Evolutionary conservation across 2,113 vertebrate genomes (phyloP).

Genomic region (Epinephelus cyanopodus): DNA sequence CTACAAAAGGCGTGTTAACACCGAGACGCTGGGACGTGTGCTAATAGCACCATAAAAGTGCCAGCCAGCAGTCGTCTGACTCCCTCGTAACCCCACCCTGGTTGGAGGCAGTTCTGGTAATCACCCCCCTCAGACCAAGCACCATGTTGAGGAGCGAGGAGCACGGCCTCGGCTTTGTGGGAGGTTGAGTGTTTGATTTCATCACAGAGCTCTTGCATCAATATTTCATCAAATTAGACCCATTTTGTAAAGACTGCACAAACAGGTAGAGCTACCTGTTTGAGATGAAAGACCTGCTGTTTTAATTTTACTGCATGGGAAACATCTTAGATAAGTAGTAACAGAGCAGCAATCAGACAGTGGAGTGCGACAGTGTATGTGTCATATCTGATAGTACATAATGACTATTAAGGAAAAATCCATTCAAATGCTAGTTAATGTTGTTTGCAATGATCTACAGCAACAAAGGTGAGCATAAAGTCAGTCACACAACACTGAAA

Average conservation of each 20-base stretch:
- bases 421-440: slow-evolving; percentile 1
- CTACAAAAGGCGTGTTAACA: slow-evolving; percentile 63
- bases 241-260: slow-evolving; percentile 28
- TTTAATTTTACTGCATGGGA: slow-evolving; percentile 25
- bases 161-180: slow-evolving; percentile 6
- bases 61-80: slow-evolving; percentile 63
- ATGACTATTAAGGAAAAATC: not conserved
- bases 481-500: not conserved
- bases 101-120: slow-evolving; percentile 47
- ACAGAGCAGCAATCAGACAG: slow-evolving; percentile 32
- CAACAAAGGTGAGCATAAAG: not conserved
- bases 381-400: not conserved
- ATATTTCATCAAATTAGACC: slow-evolving; percentile 60
- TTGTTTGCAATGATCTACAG: not conserved
- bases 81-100: slow-evolving; percentile 57
- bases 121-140: slow-evolving; percentile 48
- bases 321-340: slow-evolving; percentile 7
- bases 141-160: slow-evolving; percentile 27
- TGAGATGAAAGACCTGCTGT: slow-evolving; percentile 36
- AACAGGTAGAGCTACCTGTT: slow-evolving; percentile 39
- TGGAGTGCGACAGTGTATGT: not conserved
- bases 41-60: slow-evolving; percentile 75
- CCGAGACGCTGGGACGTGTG: slow-evolving; percentile 46
- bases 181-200: slow-evolving; percentile 60
- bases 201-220: slow-evolving; percentile 34